Evolutionary conservation across 2,113 vertebrate genomes (phyloP).

Genomic region (Aptenodytes patagonicus): DNA sequence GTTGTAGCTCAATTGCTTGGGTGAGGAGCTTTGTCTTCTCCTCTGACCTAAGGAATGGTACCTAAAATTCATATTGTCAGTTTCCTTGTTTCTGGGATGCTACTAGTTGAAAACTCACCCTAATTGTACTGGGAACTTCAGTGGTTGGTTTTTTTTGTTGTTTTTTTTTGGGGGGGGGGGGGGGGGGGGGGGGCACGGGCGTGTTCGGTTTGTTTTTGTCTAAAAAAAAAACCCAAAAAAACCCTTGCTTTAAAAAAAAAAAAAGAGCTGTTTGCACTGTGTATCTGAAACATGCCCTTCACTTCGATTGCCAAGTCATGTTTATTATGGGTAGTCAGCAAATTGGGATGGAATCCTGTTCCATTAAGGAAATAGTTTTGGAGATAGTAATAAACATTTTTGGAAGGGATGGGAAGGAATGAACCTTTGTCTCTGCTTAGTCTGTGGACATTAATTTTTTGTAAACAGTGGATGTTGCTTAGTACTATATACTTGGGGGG

Average conservation of each 20-base stretch:
- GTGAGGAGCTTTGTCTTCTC: not conserved
- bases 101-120: not conserved
- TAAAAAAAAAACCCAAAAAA: no score
- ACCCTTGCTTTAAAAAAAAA: not conserved
- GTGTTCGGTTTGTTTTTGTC: not conserved
- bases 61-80: accelerated
- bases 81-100: not conserved
- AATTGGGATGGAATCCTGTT: not conserved
- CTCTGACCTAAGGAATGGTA: no score
- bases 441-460: not conserved
- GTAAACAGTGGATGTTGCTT: not conserved
- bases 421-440: not conserved
- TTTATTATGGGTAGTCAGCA: not conserved
- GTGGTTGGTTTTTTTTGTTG: not conserved
- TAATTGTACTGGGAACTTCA: not conserved
- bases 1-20: not conserved
- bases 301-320: not conserved
- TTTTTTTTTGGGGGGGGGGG: no score
- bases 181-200: no score
- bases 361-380: not conserved
- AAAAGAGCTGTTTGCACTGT: not conserved
- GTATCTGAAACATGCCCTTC: not conserved
- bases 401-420: not conserved
- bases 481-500: no score
- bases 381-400: not conserved